These are phyloP conservation scores for Eurystomus gularis DNA, from an alignment of 2,113 vertebrate genomes.

Conservation along the genomic window DNA sequence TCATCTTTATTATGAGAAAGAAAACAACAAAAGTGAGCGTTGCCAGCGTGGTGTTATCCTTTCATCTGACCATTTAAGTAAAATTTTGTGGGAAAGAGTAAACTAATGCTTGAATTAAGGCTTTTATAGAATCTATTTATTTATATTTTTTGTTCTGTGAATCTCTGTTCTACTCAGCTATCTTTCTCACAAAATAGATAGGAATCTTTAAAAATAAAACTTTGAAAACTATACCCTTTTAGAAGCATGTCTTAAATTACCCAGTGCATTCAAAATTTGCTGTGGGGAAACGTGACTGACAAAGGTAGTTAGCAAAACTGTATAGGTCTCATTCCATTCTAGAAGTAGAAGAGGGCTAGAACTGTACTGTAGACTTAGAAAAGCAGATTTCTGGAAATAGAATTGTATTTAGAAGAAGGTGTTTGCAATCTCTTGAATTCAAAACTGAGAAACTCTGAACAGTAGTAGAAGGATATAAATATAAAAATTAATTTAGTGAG, in stretches of 20 bases:
- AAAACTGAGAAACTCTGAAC: neutral
- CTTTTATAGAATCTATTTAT: neutral
- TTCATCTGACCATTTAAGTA: neutral
- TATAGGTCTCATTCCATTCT: neutral
- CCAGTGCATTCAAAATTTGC: neutral
- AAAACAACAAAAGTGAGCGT: neutral
- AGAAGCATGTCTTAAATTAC: neutral
- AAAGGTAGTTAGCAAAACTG: neutral
- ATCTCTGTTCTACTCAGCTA: neutral
- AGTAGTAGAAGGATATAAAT: neutral
- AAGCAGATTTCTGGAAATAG: neutral
- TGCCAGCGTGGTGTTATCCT: neutral
- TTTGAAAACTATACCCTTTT: neutral
- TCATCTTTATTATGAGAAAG: constrained; percentile 8
- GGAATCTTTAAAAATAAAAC: neutral
- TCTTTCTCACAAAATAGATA: neutral
- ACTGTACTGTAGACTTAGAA: neutral
- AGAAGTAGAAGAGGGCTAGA: neutral
- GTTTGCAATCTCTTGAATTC: neutral
- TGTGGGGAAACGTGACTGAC: neutral
- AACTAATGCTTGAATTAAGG: neutral
- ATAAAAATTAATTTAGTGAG: neutral
- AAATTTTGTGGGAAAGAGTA: neutral
- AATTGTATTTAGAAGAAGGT: neutral
- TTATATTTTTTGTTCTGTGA: neutral